Base-by-base conservation (phyloP, 1,140 invertebrate genomes). In the Apis cerana region DNA sequence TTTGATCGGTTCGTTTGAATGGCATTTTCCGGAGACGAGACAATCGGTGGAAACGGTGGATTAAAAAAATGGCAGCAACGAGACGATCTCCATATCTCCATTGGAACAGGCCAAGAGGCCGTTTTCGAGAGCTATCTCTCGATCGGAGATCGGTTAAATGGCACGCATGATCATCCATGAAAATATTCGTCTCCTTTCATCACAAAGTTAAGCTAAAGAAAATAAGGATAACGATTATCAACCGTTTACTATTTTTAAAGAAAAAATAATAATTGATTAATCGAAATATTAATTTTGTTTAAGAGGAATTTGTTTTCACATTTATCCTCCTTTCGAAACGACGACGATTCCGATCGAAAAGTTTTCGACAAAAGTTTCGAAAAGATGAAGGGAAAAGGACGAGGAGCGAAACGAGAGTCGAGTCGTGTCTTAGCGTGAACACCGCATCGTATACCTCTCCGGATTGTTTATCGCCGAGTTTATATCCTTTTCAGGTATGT, bases 171-270 rank as follows among this genome's bases (percentile, higher is more conserved):
- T 33, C 33, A 75, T 80, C 59, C 64, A 56, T 59, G 43, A 70
- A 43, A 70, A 80, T 80, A 84, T 75, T 64, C 56, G 58, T 71
- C 71, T 21, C 62, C 62, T 52, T 81, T 80, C 85, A 52, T 86
- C 85, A 86, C 76, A 83, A 82, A 43, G 33, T 33, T 33, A 4
- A 33, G 4, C 0, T 43, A 43, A 43, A 7, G 33, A 43, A 43
- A 5, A 43, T 43, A 43, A 43, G 11, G 65, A 68, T 68, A 50
- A 68, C 65, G 19, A 67, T 48, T 33, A 33, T 43, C 33, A 2
- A 48, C 3, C 17, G 8, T 58, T 64, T 19, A 11, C 27, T 11
- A 11, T 21, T 12, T 21, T 7, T 13, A 43, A 43, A 43, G 33
- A 43, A 0, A 5, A 43, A 43, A 43, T 43, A 43, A 43, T 43